phyloP scores from a whole-genome alignment of 2,113 vertebrate genomes.

The Saguinus imperator region DNA sequence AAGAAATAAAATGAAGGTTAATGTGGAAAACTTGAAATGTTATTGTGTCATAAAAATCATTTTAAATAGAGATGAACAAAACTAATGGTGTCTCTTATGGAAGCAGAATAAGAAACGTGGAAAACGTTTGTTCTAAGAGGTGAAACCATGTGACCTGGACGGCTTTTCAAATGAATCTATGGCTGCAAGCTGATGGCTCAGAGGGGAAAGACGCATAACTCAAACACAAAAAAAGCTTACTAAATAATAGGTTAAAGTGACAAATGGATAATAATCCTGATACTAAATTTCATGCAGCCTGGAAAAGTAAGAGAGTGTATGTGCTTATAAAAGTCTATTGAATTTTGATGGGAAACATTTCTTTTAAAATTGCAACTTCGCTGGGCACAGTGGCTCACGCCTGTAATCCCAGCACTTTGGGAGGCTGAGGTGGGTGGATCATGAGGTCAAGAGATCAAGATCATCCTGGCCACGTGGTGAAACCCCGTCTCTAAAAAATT shows the following conservation, averaged over 20 bases:
- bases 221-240: background rate
- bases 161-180: background rate
- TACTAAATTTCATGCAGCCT: slow-evolving; percentile 22
- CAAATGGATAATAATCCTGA: slow-evolving; percentile 7
- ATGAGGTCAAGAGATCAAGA: too few relatives aligned
- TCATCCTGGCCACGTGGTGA: too few relatives aligned
- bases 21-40: background rate
- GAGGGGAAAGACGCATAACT: background rate
- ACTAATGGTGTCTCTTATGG: slow-evolving; percentile 37
- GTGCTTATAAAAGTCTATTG: slow-evolving; percentile 57
- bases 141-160: background rate
- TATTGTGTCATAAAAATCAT: slow-evolving; percentile 35
- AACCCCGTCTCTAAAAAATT: too few relatives aligned
- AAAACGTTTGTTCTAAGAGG: slow-evolving; percentile 21
- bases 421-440: too few relatives aligned
- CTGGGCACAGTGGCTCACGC: too few relatives aligned
- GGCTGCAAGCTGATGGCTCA: background rate
- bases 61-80: slow-evolving; percentile 11
- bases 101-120: background rate
- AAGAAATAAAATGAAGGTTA: slow-evolving; percentile 59
- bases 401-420: too few relatives aligned
- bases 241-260: slow-evolving; percentile 11
- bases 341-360: background rate
- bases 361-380: slow-evolving; percentile 1
- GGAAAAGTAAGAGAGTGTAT: slow-evolving; percentile 30